Evolutionary conservation across 2,113 vertebrate species (phyloP).

Genomic region (Dicrurus megarhynchus): DNA sequence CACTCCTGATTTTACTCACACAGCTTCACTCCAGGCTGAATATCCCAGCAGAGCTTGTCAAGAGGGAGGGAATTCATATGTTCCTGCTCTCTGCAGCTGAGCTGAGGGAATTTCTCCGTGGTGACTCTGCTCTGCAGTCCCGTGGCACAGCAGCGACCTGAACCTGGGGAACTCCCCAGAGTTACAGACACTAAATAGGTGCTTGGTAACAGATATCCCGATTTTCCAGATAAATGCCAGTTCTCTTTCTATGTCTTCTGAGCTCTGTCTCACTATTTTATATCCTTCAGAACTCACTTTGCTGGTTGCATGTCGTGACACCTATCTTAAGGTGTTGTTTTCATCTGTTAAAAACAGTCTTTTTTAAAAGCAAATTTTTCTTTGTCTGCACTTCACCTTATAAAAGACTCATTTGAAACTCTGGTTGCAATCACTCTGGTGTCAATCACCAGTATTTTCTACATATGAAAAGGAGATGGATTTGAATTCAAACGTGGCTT

Average conservation of each 20-base stretch:
- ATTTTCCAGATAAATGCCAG: not conserved
- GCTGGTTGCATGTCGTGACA: rapidly evolving
- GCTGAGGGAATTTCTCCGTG: not conserved
- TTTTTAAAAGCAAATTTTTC: not conserved
- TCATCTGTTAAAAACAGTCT: not conserved
- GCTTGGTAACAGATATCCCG: no score
- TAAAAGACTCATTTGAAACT: not conserved
- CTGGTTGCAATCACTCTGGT: not conserved
- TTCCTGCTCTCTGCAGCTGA: not conserved
- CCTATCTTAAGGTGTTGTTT: not conserved
- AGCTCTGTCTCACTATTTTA: not conserved
- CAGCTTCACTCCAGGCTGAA: not conserved
- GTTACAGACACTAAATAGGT: not conserved
- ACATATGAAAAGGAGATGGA: not conserved
- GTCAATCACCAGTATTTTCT: not conserved
- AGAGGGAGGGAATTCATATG: not conserved
- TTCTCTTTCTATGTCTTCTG: not conserved
- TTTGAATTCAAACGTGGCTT: not conserved
- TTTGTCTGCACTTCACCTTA: not conserved
- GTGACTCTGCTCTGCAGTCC: not conserved
- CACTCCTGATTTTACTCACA: not conserved
- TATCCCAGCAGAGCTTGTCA: not conserved
- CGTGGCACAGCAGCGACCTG: not conserved
- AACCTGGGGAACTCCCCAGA: not conserved
- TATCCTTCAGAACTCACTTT: not conserved